A percentile compares a stretch with the other conserved stretches of the same genome.
phyloP scores from a whole-genome alignment of 2,888 invertebrate species.

The Lysandra bellargus region DNA sequence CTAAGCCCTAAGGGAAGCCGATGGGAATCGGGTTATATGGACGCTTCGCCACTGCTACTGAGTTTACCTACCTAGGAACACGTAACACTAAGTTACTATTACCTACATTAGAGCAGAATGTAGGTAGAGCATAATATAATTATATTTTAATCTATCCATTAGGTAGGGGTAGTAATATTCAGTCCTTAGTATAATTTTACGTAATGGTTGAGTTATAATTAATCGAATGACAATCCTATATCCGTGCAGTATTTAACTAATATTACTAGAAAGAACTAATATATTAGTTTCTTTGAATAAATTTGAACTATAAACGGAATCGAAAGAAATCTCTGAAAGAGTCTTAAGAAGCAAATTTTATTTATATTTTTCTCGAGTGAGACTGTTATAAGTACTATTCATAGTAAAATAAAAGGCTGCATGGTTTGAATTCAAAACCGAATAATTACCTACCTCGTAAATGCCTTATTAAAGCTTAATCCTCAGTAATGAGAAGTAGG shows the following conservation, averaged over 20 bases:
- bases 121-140: not conserved
- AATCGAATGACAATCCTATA: not conserved
- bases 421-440: constrained; percentile 14
- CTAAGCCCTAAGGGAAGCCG: no score
- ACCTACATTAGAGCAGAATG: not conserved
- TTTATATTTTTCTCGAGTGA: constrained; percentile 3
- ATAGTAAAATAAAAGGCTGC: constrained; percentile 22
- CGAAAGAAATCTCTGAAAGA: constrained; percentile 2
- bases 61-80: not conserved
- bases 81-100: not conserved
- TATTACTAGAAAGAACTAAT: not conserved
- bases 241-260: not conserved
- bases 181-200: not conserved
- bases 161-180: not conserved
- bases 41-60: no score
- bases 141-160: not conserved
- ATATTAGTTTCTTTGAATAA: not conserved
- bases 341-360: not conserved
- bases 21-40: no score
- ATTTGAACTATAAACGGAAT: not conserved
- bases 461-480: constrained; percentile 16
- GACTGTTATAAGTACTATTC: constrained; percentile 19
- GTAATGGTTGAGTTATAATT: not conserved
- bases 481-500: constrained; percentile 26
- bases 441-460: constrained; percentile 22